These are phyloP conservation scores for Arion vulgaris DNA, from an alignment of 1,140 invertebrate genomes.

Conservation along the genomic window DNA sequence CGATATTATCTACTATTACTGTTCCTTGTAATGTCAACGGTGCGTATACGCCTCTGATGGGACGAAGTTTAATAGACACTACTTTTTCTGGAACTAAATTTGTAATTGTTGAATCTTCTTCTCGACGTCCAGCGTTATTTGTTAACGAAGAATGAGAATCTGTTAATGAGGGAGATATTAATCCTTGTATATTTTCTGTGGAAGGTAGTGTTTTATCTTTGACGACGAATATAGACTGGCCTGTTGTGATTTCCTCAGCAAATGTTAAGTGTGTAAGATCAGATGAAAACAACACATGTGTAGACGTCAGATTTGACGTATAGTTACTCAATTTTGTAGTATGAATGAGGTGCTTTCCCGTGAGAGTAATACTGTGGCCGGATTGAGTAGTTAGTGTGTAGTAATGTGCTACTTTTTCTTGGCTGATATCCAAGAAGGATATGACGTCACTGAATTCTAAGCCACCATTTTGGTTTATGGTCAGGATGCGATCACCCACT, in stretches of 20 bases:
- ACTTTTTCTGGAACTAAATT: conserved; percentile 77
- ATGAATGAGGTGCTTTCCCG: conserved; percentile 86
- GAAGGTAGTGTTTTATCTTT: background rate
- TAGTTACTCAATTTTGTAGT: conserved; percentile 38
- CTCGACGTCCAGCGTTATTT: too few species aligned
- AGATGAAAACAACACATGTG: too few species aligned
- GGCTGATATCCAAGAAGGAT: conserved; percentile 88
- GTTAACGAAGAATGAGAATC: background rate
- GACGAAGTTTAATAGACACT: conserved; percentile 76
- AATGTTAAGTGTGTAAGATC: conserved; percentile 43
- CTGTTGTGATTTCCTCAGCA: conserved; percentile 70
- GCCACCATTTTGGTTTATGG: conserved; percentile 78
- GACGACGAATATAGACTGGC: conserved; percentile 61
- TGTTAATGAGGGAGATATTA: background rate
- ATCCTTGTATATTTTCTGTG: background rate
- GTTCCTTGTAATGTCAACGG: conserved; percentile 91
- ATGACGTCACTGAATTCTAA: conserved; percentile 88
- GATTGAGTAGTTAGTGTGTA: conserved; percentile 81
- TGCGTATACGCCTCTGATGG: conserved; percentile 85
- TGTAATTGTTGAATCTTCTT: background rate
- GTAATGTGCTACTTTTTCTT: conserved; percentile 80
- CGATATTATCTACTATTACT: conserved; percentile 89
- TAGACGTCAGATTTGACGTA: background rate
- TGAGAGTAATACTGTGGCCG: conserved; percentile 82
- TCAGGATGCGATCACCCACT: conserved; percentile 86